A percentile compares a stretch with the other conserved stretches of the same genome.
Conservation (phyloP, 2,113 vertebrate species). For the Cyprinodon tularosa region DNA sequence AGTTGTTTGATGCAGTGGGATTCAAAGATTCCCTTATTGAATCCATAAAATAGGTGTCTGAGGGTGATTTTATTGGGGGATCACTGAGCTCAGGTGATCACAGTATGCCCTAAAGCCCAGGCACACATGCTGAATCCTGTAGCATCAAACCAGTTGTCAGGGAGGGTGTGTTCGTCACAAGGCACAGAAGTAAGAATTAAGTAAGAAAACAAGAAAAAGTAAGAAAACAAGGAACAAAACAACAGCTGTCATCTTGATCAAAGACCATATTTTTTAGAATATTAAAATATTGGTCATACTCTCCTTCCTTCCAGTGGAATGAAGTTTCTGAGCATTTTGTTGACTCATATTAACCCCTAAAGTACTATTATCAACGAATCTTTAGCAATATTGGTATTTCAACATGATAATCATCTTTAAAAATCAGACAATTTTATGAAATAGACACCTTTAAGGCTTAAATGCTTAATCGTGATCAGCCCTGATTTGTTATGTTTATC, state of each 20-base stretch:
- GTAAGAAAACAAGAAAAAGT: background rate
- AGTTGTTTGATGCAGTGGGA: no score
- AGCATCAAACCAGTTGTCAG: background rate
- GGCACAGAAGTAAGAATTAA: background rate
- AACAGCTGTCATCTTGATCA: background rate
- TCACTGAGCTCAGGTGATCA: background rate
- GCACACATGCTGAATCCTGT: background rate
- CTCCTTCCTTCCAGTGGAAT: background rate
- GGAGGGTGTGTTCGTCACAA: background rate
- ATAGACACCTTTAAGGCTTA: no score
- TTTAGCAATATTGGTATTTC: background rate
- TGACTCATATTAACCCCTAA: background rate
- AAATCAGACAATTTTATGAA: no score
- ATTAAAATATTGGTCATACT: background rate
- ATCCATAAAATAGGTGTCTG: no score
- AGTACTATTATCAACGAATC: no score
- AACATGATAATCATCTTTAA: background rate
- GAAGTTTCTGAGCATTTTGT: background rate
- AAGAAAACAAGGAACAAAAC: background rate
- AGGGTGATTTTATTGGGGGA: no score
- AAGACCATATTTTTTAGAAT: background rate
- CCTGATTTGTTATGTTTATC: no score
- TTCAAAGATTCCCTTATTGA: no score
- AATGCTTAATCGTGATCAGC: no score
- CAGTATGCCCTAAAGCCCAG: background rate